phyloP scores from a whole-genome alignment of 2,113 vertebrate genomes.

The Herpetotheres cachinnans region DNA sequence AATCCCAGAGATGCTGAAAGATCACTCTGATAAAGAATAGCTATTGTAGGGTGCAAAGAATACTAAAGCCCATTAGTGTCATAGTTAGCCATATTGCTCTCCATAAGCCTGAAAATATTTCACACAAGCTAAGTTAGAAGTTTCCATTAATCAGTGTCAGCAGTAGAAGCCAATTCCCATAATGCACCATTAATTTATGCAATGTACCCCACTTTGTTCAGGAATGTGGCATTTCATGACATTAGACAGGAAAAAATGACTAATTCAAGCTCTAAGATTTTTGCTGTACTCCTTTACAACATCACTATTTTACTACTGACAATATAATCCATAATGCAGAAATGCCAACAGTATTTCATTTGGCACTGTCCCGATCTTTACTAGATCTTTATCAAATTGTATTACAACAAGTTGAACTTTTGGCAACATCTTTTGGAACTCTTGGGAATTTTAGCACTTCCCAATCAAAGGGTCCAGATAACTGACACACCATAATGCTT shows the following conservation, averaged over 20 bases:
- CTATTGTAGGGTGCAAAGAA: not conserved
- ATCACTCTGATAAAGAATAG: not conserved
- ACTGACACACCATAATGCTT: constrained; percentile 23
- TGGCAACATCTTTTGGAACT: constrained; percentile 15
- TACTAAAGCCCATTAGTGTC: not conserved
- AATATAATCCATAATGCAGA: not conserved
- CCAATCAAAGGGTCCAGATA: constrained; percentile 49
- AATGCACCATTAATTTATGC: not conserved
- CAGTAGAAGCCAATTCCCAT: not conserved
- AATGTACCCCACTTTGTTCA: not conserved
- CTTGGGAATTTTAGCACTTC: constrained; percentile 39
- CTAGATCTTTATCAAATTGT: not conserved
- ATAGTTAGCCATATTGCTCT: not conserved
- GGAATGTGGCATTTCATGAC: not conserved
- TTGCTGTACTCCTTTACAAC: not conserved
- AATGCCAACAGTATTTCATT: not conserved
- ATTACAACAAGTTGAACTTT: constrained; percentile 4
- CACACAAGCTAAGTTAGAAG: not conserved
- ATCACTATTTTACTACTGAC: not conserved
- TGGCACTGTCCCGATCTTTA: not conserved
- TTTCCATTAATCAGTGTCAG: constrained; percentile 31
- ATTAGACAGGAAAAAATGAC: not conserved
- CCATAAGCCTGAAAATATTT: not conserved
- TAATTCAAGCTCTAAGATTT: not conserved
- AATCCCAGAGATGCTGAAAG: not conserved